A percentile compares a stretch with the other conserved stretches of the same genome.
Conservation (phyloP, 2,888 invertebrate species). For the Itoplectis maculator region DNA sequence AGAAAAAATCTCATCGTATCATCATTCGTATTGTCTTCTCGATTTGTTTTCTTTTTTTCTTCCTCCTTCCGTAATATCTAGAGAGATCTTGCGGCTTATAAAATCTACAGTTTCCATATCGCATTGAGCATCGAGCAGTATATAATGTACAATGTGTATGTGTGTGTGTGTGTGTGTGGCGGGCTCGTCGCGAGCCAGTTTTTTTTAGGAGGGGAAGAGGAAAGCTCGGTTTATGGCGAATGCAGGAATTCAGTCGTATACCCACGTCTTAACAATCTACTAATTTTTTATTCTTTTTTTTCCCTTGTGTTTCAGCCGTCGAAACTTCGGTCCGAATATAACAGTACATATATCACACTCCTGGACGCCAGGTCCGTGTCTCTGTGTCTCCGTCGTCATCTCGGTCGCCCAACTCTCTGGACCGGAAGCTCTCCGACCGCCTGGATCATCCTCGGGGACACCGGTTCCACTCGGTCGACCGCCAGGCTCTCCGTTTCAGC, state of each 20-base stretch:
- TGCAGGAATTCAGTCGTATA: conserved; percentile 21
- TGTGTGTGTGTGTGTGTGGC: too few species aligned
- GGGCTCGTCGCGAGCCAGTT: conserved; percentile 39
- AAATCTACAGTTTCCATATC: conserved; percentile 34
- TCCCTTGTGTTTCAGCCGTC: not conserved
- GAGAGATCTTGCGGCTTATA: conserved; percentile 40
- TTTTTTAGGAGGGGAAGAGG: not conserved
- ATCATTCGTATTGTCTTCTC: conserved; percentile 18
- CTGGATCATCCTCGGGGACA: conserved; percentile 38
- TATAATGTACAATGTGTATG: too few species aligned
- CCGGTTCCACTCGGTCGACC: conserved; percentile 52
- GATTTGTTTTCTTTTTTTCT: not conserved
- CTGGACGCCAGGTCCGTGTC: conserved; percentile 43
- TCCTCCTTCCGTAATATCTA: conserved; percentile 11
- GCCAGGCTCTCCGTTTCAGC: not conserved
- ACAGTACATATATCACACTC: conserved; percentile 10
- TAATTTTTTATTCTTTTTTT: not conserved
- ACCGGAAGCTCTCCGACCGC: conserved; percentile 1
- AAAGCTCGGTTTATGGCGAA: conserved; percentile 11
- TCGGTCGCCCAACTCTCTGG: too few species aligned
- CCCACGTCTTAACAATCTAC: conserved; percentile 6
- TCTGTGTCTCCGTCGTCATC: too few species aligned
- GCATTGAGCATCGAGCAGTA: conserved; percentile 49
- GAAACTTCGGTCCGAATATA: not conserved
- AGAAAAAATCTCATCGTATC: not conserved